Percentiles rank a stretch among this genome's conserved stretches.
These are phyloP conservation scores for Mongoloraphidia duomilia DNA, from an alignment of 2,888 invertebrate genomes.

Conservation along the genomic window DNA sequence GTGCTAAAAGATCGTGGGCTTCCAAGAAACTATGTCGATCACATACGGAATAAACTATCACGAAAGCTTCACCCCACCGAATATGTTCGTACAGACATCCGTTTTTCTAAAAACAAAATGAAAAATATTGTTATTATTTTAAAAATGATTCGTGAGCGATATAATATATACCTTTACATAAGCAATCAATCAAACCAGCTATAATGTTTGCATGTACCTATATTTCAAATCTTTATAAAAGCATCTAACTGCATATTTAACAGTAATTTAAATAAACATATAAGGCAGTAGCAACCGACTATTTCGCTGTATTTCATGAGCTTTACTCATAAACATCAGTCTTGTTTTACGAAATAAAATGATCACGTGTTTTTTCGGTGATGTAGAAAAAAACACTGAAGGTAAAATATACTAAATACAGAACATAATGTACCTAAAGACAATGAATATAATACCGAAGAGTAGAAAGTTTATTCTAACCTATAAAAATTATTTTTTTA, in stretches of 20 bases:
- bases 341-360: too few relatives aligned
- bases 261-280: too few relatives aligned
- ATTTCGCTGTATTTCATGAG: too few relatives aligned
- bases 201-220: conserved; percentile 12
- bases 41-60: conserved; percentile 68
- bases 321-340: too few relatives aligned
- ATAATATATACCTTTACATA: conserved; percentile 7
- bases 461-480: too few relatives aligned
- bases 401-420: too few relatives aligned
- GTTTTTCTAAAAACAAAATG: conserved; percentile 41
- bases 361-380: too few relatives aligned
- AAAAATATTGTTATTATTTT: conserved; percentile 1
- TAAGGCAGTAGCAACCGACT: too few relatives aligned
- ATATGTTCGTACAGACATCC: conserved; percentile 63
- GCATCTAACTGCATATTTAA: conserved; percentile 7
- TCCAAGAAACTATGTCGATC: conserved; percentile 61
- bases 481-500: too few relatives aligned
- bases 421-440: too few relatives aligned
- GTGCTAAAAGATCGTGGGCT: conserved; percentile 54
- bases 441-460: too few relatives aligned
- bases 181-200: conserved; percentile 9
- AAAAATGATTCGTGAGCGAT: conserved; percentile 1
- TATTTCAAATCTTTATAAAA: conserved; percentile 12
- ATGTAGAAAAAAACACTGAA: too few relatives aligned
- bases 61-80: conserved; percentile 72